phyloP scores from a whole-genome alignment of 2,113 vertebrate genomes.

The Nothoprocta pentlandii region DNA sequence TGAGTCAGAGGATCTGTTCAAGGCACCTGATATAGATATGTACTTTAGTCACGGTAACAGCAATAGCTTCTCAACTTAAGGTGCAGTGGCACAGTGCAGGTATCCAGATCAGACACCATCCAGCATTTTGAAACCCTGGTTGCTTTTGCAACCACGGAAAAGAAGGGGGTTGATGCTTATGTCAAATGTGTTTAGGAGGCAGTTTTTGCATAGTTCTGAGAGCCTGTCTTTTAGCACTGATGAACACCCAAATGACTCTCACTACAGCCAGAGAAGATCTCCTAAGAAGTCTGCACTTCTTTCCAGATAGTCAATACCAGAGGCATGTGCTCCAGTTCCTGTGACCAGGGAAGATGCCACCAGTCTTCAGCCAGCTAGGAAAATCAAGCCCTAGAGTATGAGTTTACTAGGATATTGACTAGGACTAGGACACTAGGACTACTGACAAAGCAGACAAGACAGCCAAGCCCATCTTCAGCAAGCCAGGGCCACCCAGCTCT shows the following conservation, averaged over 20 bases:
- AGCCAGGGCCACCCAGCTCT: not conserved
- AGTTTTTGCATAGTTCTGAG: not conserved
- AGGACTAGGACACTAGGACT: too few relatives aligned
- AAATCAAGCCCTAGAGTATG: not conserved
- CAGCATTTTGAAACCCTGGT: not conserved
- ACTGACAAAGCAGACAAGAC: not conserved
- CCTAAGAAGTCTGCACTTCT: not conserved
- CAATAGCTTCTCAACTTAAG: not conserved
- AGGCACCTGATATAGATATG: not conserved
- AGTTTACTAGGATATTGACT: not conserved
- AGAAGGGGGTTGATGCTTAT: not conserved
- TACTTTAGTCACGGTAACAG: not conserved
- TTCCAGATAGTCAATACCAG: not conserved
- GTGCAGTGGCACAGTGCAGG: not conserved
- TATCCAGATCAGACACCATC: not conserved
- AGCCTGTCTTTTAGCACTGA: not conserved
- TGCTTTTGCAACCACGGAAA: not conserved
- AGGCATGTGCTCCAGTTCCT: not conserved
- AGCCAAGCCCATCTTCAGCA: not conserved
- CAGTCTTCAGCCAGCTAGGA: not conserved
- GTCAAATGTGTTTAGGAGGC: not conserved
- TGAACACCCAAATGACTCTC: not conserved
- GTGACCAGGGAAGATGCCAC: not conserved
- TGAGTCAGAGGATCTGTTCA: not conserved
- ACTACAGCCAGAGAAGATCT: not conserved